These are phyloP conservation scores for Chlorospingus semifuscus DNA, from an alignment of 2,797 vertebrate genomes.

Conservation along the genomic window DNA sequence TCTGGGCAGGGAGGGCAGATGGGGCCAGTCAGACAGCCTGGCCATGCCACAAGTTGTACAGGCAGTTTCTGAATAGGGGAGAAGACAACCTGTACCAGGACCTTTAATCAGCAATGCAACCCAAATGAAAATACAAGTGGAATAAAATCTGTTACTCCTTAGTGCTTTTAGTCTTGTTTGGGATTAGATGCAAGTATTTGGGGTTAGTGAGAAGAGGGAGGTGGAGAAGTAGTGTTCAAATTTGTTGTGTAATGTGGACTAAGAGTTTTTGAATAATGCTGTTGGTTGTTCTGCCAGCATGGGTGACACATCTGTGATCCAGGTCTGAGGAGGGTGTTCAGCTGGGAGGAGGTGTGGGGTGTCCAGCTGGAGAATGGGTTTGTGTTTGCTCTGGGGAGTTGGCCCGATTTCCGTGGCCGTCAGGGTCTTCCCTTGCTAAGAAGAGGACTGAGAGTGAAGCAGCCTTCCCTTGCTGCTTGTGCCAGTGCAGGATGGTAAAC, in stretches of 20 bases:
- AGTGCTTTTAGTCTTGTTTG: background rate
- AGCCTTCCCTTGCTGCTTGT: background rate
- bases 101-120: fast-evolving
- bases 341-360: background rate
- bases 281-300: background rate
- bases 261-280: background rate
- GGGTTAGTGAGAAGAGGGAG: background rate
- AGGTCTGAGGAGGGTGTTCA: background rate
- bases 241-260: too few species aligned
- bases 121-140: background rate
- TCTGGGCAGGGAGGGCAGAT: background rate
- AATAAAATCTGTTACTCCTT: background rate
- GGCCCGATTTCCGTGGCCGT: fast-evolving
- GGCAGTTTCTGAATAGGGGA: background rate
- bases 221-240: background rate
- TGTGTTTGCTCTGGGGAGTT: fast-evolving
- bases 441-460: background rate
- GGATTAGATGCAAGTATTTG: background rate
- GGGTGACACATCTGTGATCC: background rate
- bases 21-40: background rate
- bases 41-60: background rate
- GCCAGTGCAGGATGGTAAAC: background rate
- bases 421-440: background rate
- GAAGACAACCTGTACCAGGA: background rate
- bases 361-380: background rate